phyloP scores from a whole-genome alignment of 2,113 vertebrate genomes.

The Cyanoramphus novaezelandiae region DNA sequence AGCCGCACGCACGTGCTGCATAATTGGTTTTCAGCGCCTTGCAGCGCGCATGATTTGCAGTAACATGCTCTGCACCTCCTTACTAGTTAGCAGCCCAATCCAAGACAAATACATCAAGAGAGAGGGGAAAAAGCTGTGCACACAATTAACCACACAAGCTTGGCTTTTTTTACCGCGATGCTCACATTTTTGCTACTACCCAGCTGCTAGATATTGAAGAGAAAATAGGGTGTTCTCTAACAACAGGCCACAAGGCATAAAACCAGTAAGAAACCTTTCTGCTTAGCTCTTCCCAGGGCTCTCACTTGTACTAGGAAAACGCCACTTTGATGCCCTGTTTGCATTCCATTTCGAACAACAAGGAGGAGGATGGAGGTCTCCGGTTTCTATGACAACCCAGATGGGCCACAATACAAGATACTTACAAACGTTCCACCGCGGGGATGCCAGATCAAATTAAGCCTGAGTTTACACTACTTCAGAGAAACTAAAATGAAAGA shows the following conservation, averaged over 20 bases:
- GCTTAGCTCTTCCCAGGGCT: slow-evolving; percentile 67
- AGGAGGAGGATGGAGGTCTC: slow-evolving; percentile 80
- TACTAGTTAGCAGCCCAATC: slow-evolving; percentile 19
- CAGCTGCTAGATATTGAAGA: slow-evolving; percentile 62
- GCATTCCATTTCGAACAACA: slow-evolving; percentile 80
- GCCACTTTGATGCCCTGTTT: slow-evolving; percentile 78
- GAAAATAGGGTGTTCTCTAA: slow-evolving; percentile 53
- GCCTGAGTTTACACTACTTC: slow-evolving; percentile 77
- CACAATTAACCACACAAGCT: slow-evolving; percentile 36
- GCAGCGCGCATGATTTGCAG: background rate
- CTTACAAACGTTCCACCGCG: slow-evolving; percentile 77
- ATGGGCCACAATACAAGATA: slow-evolving; percentile 81
- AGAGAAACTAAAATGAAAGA: slow-evolving; percentile 71
- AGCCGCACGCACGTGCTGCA: background rate
- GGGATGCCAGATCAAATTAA: slow-evolving; percentile 80
- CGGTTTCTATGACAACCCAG: slow-evolving; percentile 84
- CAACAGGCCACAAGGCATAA: slow-evolving; percentile 48
- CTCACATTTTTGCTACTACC: slow-evolving; percentile 44
- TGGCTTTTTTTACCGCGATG: background rate
- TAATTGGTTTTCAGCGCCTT: slow-evolving; percentile 38
- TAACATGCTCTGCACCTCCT: slow-evolving; percentile 9
- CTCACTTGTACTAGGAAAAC: slow-evolving; percentile 70
- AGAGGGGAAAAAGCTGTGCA: slow-evolving; percentile 41
- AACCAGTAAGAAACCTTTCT: slow-evolving; percentile 71
- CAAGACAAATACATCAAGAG: slow-evolving; percentile 2